Percentiles rank a stretch among this genome's conserved stretches.
Conservation (phyloP, 2,888 invertebrate species). For the Papilio demoleus region DNA sequence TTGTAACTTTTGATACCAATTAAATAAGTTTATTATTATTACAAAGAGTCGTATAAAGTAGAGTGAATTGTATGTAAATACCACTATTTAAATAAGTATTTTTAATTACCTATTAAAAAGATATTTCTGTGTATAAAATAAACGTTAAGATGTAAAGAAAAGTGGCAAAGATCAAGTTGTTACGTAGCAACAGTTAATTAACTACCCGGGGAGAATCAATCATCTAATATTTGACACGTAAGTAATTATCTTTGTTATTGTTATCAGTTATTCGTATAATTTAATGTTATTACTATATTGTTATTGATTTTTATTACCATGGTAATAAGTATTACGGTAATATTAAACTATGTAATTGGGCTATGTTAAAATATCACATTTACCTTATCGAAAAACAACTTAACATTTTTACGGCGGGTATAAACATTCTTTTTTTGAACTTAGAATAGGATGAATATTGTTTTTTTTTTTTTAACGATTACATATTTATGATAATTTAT, state of each 20-base stretch:
- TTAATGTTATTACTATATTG: neutral
- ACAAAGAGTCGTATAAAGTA: too few relatives aligned
- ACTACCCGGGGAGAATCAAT: neutral
- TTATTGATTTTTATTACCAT: neutral
- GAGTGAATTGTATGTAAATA: too few relatives aligned
- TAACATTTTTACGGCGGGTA: too few relatives aligned
- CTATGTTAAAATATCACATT: neutral
- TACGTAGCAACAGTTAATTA: slow-evolving; percentile 13
- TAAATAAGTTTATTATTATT: too few relatives aligned
- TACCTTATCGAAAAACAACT: neutral
- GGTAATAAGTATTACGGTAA: neutral
- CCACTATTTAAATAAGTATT: too few relatives aligned
- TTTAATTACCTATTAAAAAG: too few relatives aligned
- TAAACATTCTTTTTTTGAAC: too few relatives aligned
- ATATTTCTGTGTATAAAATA: neutral
- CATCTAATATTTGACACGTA: neutral
- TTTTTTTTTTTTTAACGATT: too few relatives aligned
- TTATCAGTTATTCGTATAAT: neutral
- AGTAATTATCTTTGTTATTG: slow-evolving; percentile 10
- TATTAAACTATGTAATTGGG: neutral
- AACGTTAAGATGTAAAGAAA: neutral
- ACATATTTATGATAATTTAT: too few relatives aligned
- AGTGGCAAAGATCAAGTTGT: neutral
- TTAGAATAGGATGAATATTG: too few relatives aligned
- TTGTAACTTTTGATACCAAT: too few relatives aligned